Evolutionary conservation across 2,888 invertebrate genomes (phyloP).

Genomic region (Zygaena filipendulae): DNA sequence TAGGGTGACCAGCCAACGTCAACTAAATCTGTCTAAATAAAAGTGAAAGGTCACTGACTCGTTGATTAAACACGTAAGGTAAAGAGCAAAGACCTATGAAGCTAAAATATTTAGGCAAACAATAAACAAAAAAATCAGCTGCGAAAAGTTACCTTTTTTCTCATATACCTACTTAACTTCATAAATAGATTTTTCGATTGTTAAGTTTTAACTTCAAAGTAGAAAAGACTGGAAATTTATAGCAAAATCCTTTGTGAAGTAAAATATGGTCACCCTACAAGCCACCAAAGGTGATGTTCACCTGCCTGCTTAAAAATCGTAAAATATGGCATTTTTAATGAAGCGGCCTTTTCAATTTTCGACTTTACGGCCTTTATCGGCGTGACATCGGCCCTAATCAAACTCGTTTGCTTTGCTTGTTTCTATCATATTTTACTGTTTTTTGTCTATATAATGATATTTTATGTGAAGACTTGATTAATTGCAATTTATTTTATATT

Average conservation of each 20-base stretch:
- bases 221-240: no score
- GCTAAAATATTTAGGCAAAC: no score
- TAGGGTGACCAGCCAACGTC: conserved; percentile 34
- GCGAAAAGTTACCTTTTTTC: no score
- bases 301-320: conserved; percentile 59
- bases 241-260: no score
- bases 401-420: conserved; percentile 45
- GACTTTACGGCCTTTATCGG: conserved; percentile 60
- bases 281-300: conserved; percentile 39
- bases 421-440: conserved; percentile 29
- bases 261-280: conserved; percentile 40
- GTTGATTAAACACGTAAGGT: no score
- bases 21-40: no score
- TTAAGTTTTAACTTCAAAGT: no score
- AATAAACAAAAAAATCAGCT: no score
- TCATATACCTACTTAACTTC: no score
- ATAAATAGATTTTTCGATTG: no score
- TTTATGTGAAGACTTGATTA: neutral
- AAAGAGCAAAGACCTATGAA: no score
- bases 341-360: conserved; percentile 64
- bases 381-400: conserved; percentile 65
- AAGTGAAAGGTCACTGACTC: no score
- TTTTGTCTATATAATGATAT: conserved; percentile 18
- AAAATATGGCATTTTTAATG: conserved; percentile 67
- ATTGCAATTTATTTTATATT: neutral